Base-by-base conservation (phyloP, 2,113 vertebrate species). In the Phylloscopus trochiloides region DNA sequence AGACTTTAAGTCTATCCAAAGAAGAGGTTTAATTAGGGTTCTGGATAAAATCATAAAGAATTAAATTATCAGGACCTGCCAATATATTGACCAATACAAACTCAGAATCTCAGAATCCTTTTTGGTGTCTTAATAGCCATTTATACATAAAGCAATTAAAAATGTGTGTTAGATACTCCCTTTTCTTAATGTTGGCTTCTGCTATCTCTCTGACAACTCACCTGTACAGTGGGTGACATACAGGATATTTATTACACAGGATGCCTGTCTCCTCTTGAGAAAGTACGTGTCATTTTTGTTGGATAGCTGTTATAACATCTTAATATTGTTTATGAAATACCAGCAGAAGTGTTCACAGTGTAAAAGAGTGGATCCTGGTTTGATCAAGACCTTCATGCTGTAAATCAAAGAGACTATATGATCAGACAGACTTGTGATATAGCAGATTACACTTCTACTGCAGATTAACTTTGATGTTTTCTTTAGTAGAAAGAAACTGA, bases 391-490 rank as follows among this genome's bases (percentile, higher is more conserved):
- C 89, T 89, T 92, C 70, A 81, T 63, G 76, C 58, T 65, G 52
- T 72, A 86, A 89, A 96, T 95, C 84, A 96, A 94, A 97, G 84
- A 87, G 86, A 92, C 80, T 95, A 3, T 42, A 66, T 86, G 82
- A 96, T 94, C 91, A 96, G 87, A 96, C 50, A 90, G 79, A 76
- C 66, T 65, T 72, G 70, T 84, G 66, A 85, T 86, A 74, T 5
- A 75, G 45, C 40, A 81, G 54, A 63, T 85, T 92, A 89, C n/a
- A 59, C 42, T 65, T 81, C 84, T 68, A 45, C 40, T 57, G 61
- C 66, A 85, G 81, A 94, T 95, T 50, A 87, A 29, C 93, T 96
- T 85, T 91, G 89, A 97, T 75, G 57, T 81, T 94, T 96, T 85
- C 87, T 85, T 91, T n/a, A 91, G 67, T 40, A 59, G 82, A 66